These are phyloP conservation scores for Natrix natrix DNA, from an alignment of 2,797 vertebrate species.

Conservation along the genomic window DNA sequence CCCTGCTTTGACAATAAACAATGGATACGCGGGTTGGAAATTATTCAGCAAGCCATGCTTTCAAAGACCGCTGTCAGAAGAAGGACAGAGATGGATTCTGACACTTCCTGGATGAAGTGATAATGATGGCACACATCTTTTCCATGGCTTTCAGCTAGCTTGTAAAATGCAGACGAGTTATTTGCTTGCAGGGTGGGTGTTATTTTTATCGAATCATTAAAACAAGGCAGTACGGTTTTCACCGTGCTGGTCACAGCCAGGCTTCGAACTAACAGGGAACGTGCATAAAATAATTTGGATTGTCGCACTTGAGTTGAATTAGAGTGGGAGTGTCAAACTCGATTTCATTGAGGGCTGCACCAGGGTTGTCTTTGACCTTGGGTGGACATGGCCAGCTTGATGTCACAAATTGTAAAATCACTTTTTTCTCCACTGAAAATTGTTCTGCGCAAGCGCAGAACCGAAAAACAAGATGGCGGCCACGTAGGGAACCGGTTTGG, in stretches of 20 bases:
- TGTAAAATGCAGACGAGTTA: not conserved
- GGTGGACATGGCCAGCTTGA: no score
- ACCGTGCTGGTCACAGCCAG: slow-evolving; percentile 2
- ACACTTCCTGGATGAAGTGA: not conserved
- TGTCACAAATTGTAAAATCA: no score
- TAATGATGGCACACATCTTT: not conserved
- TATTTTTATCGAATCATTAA: not conserved
- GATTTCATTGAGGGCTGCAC: no score
- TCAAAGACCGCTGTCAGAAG: not conserved
- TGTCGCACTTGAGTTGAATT: not conserved
- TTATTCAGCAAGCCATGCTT: not conserved
- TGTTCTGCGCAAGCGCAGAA: no score
- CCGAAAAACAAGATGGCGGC: no score
- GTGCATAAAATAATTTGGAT: not conserved
- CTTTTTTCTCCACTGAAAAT: no score
- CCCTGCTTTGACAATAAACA: slow-evolving; percentile 10
- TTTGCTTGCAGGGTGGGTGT: not conserved
- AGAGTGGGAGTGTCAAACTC: not conserved
- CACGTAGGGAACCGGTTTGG: no score
- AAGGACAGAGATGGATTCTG: slow-evolving; percentile 1
- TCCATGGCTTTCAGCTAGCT: not conserved
- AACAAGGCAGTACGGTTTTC: slow-evolving; percentile 36
- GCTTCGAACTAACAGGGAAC: not conserved
- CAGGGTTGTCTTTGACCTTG: no score
- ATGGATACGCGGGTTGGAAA: not conserved